phyloP scores from a whole-genome alignment of 2,888 invertebrate species.

The Nephrotoma appendiculata region DNA sequence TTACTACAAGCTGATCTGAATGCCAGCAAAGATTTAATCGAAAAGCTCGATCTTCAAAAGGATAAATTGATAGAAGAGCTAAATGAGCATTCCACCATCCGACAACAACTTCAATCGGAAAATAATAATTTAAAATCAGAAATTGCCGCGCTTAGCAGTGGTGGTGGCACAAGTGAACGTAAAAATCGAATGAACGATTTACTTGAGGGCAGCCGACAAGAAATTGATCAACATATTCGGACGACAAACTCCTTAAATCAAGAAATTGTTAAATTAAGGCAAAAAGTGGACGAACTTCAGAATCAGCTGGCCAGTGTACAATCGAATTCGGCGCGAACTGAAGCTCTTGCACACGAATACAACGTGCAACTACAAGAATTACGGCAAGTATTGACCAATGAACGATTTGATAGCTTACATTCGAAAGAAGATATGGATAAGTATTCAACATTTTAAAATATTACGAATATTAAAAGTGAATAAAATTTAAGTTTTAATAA shows the following conservation, averaged over 20 bases:
- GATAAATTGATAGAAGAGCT: conserved; percentile 43
- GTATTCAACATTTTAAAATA: conserved; percentile 11
- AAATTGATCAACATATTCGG: conserved; percentile 33
- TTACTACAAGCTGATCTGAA: conserved; percentile 45
- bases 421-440: conserved; percentile 8
- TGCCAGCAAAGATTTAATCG: conserved; percentile 43
- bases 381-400: conserved; percentile 25
- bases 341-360: conserved; percentile 23
- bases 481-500: background rate
- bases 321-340: conserved; percentile 20
- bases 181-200: conserved; percentile 34
- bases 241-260: conserved; percentile 20
- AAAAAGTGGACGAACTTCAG: conserved; percentile 21
- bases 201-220: conserved; percentile 39
- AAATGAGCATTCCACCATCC: conserved; percentile 34
- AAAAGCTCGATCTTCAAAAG: conserved; percentile 51
- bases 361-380: conserved; percentile 26
- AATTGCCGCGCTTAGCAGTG: conserved; percentile 28
- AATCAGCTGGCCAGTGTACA: conserved; percentile 21
- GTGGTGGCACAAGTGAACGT: conserved; percentile 23
- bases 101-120: conserved; percentile 35
- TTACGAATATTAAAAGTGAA: background rate
- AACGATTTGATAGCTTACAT: conserved; percentile 24
- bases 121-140: conserved; percentile 34
- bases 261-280: conserved; percentile 23